Base-by-base conservation (phyloP, 2,113 vertebrate genomes). In the Corythornis vintsioides region DNA sequence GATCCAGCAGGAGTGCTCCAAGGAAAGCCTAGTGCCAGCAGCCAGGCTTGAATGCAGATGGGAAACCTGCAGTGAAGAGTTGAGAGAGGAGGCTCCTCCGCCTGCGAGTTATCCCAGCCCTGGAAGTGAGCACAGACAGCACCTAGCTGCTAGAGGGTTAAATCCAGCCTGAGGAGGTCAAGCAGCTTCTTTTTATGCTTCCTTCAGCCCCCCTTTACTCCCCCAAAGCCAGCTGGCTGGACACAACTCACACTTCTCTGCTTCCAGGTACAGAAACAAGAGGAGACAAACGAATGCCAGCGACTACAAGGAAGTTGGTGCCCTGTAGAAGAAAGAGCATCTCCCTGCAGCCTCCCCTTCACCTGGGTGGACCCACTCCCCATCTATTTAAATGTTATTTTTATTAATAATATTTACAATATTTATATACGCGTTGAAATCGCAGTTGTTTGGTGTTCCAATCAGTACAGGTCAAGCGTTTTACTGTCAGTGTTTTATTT, bases 401-500 rank as follows among this genome's bases (percentile, higher is more conserved):
- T 96, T 97, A 48, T 96, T 95, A 88, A 96, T 28, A 40, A 90
- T 96, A 96, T 96, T 95, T 95, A 79, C 96, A 63, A 95, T 97
- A 97, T 97, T 97, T 97, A 97, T 97, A 77, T 83, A 33, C 83
- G 74, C 79, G 13, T 5, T 59, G 87, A 85, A 86, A 92, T 96
- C 95, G 96, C 92, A 96, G 10, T 89, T 60, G 78, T 84, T 90
- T 90, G n/a, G 31, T 93, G 87, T 93, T 94, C 72, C 55, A 93
- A 66, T 96, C 86, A 73, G 83, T 61, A 86, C 88, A 97, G 95
- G 97, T 96, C 96, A 97, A 95, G 91, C 65, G 35, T 96, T 95
- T 95, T 96, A 75, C 94, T 94, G 86, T 92, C 93, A 97, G 90
- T 96, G 84, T 95, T 96, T 94, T 95, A 93, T 96, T 96, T 95